A percentile compares a stretch with the other conserved stretches of the same genome.
Evolutionary conservation across 2,888 invertebrate genomes (phyloP).

Genomic region (Hyposoter dolosus): DNA sequence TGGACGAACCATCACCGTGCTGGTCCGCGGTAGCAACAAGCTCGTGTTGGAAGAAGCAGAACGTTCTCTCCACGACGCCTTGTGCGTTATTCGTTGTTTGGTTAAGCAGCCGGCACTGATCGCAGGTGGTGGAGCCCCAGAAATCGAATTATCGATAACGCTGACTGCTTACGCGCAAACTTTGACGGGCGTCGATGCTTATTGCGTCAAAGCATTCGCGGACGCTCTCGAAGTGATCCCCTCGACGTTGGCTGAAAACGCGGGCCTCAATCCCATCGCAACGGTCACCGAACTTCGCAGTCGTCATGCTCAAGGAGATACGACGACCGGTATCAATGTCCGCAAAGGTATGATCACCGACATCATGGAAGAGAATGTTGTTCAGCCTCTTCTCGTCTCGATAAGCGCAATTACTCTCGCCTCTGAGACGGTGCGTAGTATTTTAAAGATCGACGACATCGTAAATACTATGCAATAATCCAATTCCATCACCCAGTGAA

Average conservation of each 20-base stretch:
- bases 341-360: conserved; percentile 98
- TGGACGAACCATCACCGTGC: conserved; percentile 96
- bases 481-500: neutral
- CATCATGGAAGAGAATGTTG: conserved; percentile 98
- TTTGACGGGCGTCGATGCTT: conserved; percentile 96
- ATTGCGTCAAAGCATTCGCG: conserved; percentile 97
- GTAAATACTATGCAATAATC: conserved; percentile 87
- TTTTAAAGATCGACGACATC: conserved; percentile 99
- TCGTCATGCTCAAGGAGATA: conserved; percentile 95
- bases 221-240: conserved; percentile 98
- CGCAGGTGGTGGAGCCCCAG: conserved; percentile 99
- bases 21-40: conserved; percentile 95
- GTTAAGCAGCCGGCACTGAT: conserved; percentile 96
- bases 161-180: conserved; percentile 93
- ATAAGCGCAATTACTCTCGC: conserved; percentile 96
- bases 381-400: conserved; percentile 98
- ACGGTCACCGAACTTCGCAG: conserved; percentile 98
- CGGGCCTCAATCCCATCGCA: conserved; percentile 96
- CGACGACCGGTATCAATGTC: conserved; percentile 97
- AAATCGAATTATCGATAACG: conserved; percentile 96
- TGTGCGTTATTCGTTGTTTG: conserved; percentile 97
- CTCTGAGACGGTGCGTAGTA: conserved; percentile 98
- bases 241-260: conserved; percentile 96
- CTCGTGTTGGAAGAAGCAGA: conserved; percentile 93
- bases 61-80: conserved; percentile 93